These are phyloP conservation scores for Alouatta palliata DNA, from an alignment of 2,113 vertebrate genomes.

Conservation along the genomic window DNA sequence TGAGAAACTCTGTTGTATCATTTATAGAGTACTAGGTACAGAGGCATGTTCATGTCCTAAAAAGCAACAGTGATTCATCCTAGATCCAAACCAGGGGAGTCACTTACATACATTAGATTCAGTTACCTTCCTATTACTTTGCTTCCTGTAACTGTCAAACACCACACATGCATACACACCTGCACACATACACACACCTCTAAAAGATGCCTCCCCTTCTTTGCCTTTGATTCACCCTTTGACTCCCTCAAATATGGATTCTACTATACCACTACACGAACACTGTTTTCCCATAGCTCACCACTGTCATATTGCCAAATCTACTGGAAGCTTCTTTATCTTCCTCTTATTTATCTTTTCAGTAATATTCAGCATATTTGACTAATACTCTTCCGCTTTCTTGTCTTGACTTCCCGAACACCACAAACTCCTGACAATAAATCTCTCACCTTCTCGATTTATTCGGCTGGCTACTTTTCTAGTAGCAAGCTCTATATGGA, in stretches of 20 bases:
- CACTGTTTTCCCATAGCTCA: background rate
- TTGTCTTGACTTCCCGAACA: background rate
- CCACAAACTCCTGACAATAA: background rate
- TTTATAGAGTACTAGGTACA: background rate
- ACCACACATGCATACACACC: background rate
- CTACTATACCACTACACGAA: background rate
- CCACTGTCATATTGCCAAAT: background rate
- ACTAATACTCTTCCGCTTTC: background rate
- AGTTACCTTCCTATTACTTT: background rate
- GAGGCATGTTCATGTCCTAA: background rate
- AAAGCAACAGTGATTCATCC: background rate
- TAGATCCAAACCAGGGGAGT: background rate
- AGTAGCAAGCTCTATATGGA: background rate
- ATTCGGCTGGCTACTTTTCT: background rate
- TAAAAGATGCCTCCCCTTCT: background rate
- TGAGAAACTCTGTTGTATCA: background rate
- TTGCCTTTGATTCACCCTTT: background rate
- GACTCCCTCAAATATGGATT: background rate
- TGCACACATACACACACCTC: background rate
- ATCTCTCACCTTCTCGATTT: background rate
- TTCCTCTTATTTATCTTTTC: background rate
- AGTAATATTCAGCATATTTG: background rate
- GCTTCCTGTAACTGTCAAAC: background rate
- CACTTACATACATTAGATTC: background rate
- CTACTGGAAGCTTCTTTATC: background rate